Evolutionary conservation across 2,888 invertebrate species (phyloP).

Genomic region (Plagiodera versicolora): DNA sequence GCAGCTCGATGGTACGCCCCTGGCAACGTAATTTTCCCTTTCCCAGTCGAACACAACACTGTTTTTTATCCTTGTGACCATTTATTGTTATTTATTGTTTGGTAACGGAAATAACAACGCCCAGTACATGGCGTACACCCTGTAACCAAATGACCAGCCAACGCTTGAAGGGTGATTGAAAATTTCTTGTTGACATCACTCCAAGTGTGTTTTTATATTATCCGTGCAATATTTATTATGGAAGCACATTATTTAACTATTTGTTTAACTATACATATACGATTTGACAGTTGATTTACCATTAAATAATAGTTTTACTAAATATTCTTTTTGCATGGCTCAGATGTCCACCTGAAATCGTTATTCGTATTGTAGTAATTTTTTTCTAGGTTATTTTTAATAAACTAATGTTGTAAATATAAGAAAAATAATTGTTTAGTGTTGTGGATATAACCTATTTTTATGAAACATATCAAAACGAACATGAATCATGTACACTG

Average conservation of each 20-base stretch:
- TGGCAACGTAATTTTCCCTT: no score
- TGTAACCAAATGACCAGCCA: no score
- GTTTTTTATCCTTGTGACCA: neutral
- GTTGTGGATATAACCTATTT: constrained; percentile 45
- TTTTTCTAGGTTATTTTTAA: constrained; percentile 43
- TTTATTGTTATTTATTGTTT: neutral
- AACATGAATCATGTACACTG: constrained; percentile 27
- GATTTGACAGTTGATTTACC: neutral
- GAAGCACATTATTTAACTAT: neutral
- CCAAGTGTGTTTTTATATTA: neutral
- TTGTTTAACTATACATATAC: neutral
- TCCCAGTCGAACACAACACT: no score
- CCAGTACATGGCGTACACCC: no score
- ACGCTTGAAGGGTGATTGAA: no score
- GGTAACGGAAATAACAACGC: neutral
- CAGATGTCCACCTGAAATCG: neutral
- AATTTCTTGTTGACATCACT: no score
- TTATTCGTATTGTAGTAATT: constrained; percentile 23
- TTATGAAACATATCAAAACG: constrained; percentile 50
- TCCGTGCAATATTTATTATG: neutral
- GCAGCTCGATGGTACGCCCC: no score
- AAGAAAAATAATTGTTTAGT: constrained; percentile 41
- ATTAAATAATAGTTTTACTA: neutral
- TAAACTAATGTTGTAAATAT: constrained; percentile 44
- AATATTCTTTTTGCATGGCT: no score